Base-by-base conservation (phyloP, 2,113 vertebrate genomes). In the Aptenodytes patagonicus region DNA sequence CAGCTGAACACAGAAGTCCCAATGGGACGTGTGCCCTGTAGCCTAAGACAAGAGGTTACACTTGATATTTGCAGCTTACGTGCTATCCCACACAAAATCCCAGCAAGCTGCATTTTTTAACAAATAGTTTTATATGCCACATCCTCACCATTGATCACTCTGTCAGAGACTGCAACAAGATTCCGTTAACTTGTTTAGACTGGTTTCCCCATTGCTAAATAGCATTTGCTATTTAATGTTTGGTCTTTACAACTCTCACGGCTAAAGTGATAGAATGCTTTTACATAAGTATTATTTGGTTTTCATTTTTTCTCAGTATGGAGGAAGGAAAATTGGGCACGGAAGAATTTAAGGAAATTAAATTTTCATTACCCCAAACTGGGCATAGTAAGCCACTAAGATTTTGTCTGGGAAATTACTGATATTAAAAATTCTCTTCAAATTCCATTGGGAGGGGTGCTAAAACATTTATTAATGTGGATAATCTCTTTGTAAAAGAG, bases 351-450 rank as follows among this genome's bases (percentile, higher is more conserved):
- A 72, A 94, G 49, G 32, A 93, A 93, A 96, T 88, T 65, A 77
- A 90, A 80, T 88, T 96, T 91, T 88, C 24, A 73, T 77, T 93
- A 66, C 44, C 7, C 32, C 34, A 88, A 88, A 90, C 36, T 70
- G 32, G 36, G 62, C 46, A 54, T 32, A 46, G 20, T 54, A 73
- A 94, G 11, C 26, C 51, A 62, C 29, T 51, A 83, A 29, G 38
- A 65, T 90, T 92, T 84, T 86, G 32, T 61, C 55, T 90, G 92
- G 52, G 61, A 94, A 93, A 58, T 46, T 70, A 73, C 28, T 58
- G 82, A 92, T 95, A 90, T 64, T 95, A 92, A 93, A 93, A 96
- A 78, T 51, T 88, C 55, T 62, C 71, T 24, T 86, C 28, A 54
- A 83, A 88, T 86, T 96, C 79, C 72, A 28, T 31, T 52, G 79